phyloP scores from a whole-genome alignment of 2,797 vertebrate genomes.

The Petrocephalus schoutedeni region DNA sequence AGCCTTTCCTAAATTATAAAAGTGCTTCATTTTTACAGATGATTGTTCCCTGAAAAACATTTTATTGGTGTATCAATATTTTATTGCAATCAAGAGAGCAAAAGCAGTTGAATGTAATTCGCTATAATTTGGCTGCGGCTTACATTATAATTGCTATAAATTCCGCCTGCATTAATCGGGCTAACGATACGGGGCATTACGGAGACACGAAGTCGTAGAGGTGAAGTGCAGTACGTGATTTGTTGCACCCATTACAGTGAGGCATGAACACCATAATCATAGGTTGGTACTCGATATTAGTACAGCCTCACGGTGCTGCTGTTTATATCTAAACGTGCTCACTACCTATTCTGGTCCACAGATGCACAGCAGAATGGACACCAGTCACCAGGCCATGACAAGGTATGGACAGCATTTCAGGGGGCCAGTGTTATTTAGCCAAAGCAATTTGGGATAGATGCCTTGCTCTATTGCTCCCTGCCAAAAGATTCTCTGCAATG shows the following conservation, averaged over 20 bases:
- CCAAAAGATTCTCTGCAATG: background rate
- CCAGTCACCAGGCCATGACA: background rate
- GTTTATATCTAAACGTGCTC: background rate
- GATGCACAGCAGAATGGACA: background rate
- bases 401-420: background rate
- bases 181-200: background rate
- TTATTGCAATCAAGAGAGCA: conserved; percentile 7
- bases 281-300: background rate
- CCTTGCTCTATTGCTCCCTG: background rate
- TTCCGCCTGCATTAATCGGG: background rate
- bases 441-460: background rate
- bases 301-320: background rate
- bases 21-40: background rate
- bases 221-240: background rate
- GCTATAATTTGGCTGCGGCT: background rate
- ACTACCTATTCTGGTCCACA: background rate
- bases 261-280: background rate
- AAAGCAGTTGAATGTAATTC: background rate
- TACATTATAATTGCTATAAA: conserved; percentile 4
- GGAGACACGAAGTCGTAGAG: background rate
- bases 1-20: background rate
- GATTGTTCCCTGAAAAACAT: background rate
- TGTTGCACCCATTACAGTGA: background rate
- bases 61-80: conserved; percentile 8
- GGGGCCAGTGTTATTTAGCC: background rate